phyloP scores from a whole-genome alignment of 2,888 invertebrate genomes.

The Pandemis heparana region DNA sequence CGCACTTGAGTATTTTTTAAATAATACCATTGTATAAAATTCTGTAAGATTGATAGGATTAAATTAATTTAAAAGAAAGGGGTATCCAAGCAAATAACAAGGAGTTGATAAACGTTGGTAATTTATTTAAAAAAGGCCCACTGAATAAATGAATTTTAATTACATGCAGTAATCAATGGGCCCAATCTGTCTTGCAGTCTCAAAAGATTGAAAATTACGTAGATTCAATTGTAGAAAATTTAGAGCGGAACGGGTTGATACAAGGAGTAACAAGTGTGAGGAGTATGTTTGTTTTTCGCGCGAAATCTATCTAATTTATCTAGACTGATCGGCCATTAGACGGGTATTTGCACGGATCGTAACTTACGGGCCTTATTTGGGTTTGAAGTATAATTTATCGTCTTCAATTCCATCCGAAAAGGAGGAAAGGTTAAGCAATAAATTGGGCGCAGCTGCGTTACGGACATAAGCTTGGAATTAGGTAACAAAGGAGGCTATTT shows the following conservation, averaged over 20 bases:
- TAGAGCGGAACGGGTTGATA: constrained; percentile 14
- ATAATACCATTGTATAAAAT: too few relatives aligned
- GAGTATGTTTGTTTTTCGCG: constrained; percentile 54
- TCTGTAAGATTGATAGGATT: neutral
- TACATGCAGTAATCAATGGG: constrained; percentile 32
- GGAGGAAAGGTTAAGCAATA: constrained; percentile 82
- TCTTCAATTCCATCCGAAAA: constrained; percentile 81
- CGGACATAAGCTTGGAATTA: constrained; percentile 79
- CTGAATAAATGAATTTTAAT: constrained; percentile 31
- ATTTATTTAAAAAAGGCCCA: neutral
- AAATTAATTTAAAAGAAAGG: constrained; percentile 4
- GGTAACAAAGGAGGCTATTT: constrained; percentile 79
- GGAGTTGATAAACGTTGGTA: neutral
- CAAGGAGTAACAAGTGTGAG: constrained; percentile 22
- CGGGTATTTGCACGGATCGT: constrained; percentile 71
- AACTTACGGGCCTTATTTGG: constrained; percentile 81
- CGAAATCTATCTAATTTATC: constrained; percentile 71
- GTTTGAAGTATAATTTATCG: constrained; percentile 85
- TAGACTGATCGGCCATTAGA: constrained; percentile 75
- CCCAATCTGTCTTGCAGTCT: constrained; percentile 19
- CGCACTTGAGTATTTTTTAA: too few relatives aligned
- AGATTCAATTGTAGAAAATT: constrained; percentile 7
- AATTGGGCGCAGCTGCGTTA: constrained; percentile 79
- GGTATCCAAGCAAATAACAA: constrained; percentile 2
- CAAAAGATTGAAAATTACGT: constrained; percentile 22